Conservation (phyloP, 2,888 invertebrate species). For the Pyrocoelia pectoralis region DNA sequence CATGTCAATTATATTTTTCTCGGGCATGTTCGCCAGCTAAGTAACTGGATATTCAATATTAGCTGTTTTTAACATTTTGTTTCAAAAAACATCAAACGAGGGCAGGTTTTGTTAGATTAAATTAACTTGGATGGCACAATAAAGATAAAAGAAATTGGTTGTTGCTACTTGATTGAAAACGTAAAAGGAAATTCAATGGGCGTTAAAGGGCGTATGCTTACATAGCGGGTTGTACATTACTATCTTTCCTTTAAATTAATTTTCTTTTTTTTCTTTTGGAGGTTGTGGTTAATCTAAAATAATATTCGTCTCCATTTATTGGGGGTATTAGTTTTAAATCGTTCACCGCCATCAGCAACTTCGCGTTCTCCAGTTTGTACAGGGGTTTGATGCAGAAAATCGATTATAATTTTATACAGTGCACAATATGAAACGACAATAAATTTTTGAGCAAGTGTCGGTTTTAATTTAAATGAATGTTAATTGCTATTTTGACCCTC, state of each 20-base stretch:
- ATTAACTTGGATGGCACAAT: conserved; percentile 19
- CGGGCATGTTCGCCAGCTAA: neutral
- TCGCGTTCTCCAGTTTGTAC: too few relatives aligned
- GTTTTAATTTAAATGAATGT: conserved; percentile 38
- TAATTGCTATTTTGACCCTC: conserved; percentile 39
- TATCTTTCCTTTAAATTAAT: conserved; percentile 6
- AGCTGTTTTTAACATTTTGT: neutral
- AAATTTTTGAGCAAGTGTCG: conserved; percentile 33
- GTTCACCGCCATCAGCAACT: too few relatives aligned
- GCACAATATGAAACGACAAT: conserved; percentile 18
- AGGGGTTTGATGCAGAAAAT: neutral
- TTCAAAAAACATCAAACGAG: conserved; percentile 6
- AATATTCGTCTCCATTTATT: too few relatives aligned
- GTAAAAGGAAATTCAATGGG: conserved; percentile 37
- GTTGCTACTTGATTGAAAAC: conserved; percentile 35
- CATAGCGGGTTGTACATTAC: conserved; percentile 24
- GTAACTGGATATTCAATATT: neutral
- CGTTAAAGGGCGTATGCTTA: conserved; percentile 34
- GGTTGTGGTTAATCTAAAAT: too few relatives aligned
- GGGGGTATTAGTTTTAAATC: too few relatives aligned
- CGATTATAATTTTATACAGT: conserved; percentile 8
- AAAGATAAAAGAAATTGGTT: conserved; percentile 27
- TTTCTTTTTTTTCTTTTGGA: neutral
- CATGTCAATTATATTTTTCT: conserved; percentile 12
- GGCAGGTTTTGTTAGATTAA: conserved; percentile 20